phyloP scores from a whole-genome alignment of 2,113 vertebrate genomes.

The Ibidorhyncha struthersii region DNA sequence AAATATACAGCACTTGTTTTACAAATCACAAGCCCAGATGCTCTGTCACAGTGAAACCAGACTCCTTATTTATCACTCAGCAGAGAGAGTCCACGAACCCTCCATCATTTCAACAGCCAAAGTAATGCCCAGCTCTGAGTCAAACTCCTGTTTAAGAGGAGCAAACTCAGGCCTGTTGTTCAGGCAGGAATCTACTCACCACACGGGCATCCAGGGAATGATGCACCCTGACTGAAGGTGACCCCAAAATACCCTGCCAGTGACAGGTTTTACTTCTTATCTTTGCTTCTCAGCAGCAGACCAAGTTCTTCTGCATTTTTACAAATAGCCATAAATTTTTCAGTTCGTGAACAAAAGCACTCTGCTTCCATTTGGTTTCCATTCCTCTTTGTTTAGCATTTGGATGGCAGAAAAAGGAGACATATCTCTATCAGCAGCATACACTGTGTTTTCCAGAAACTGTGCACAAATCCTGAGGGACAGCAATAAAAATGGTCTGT shows the following conservation, averaged over 20 bases:
- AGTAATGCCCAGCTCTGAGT: neutral
- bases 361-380: conserved; percentile 43
- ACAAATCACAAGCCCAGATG: neutral
- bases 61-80: neutral
- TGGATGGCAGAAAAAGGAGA: conserved; percentile 32
- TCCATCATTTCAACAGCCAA: neutral
- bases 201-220: neutral
- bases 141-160: neutral
- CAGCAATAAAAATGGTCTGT: neutral
- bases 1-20: neutral
- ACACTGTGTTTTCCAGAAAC: neutral
- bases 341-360: conserved; percentile 53
- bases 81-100: neutral
- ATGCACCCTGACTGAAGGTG: neutral
- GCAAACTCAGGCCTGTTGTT: neutral
- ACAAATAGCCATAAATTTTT: conserved; percentile 57
- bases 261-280: conserved; percentile 60
- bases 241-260: conserved; percentile 47
- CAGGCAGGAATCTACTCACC: neutral
- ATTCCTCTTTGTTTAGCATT: conserved; percentile 45
- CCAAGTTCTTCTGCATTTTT: conserved; percentile 49
- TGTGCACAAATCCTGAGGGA: neutral
- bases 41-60: neutral
- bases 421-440: conserved; percentile 4
- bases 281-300: conserved; percentile 63